Base-by-base conservation (phyloP, 2,797 vertebrate species). In the Danio kyathit region DNA sequence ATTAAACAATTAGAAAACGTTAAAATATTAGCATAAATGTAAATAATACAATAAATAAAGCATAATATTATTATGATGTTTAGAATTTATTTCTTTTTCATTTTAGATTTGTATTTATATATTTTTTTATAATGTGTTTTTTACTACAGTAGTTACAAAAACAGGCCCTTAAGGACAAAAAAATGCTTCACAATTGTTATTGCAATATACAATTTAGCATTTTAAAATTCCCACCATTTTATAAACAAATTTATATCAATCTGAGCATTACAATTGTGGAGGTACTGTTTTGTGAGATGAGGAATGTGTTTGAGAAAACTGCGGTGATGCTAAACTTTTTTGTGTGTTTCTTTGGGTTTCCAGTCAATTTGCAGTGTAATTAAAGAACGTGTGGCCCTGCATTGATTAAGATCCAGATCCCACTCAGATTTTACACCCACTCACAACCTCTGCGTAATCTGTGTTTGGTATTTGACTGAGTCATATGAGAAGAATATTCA, bases 361-460 rank as follows among this genome's bases (percentile, higher is more conserved):
- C 43, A 9, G 46, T 29, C 19, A 29, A 48, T 67, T 11, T 41
- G 2, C 67, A 54, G 38, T 52, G 67, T 54, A 71, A 54, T 52
- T 52, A 40, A 40, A 67, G 17, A 38, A 70, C 41, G 49, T 54
- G 67, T 73, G 52, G 56, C 14, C n/a, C 12, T 21, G 52, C 70
- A 73, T 57, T 19, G 17, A 56, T 73, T 41, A 73, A 56, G 40
- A 4, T 43, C 16, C 49, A 54, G 66, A 44, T 52, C 40, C 40
- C 11, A 66, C 61, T 56, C 5, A 66, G 17, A 66, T 59, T 57
- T 40, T 59, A 48, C 51, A 77, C 41, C 41, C 3, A 5, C 64
- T 57, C 64, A 48, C 51, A 57, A 52, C 75, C 52, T 48, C 75
- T 67, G 43, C 75, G 38, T 77, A 67, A 77, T 59, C 41, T 21